phyloP scores from a whole-genome alignment of 2,888 invertebrate genomes.

The Muschampia plurimacula region DNA sequence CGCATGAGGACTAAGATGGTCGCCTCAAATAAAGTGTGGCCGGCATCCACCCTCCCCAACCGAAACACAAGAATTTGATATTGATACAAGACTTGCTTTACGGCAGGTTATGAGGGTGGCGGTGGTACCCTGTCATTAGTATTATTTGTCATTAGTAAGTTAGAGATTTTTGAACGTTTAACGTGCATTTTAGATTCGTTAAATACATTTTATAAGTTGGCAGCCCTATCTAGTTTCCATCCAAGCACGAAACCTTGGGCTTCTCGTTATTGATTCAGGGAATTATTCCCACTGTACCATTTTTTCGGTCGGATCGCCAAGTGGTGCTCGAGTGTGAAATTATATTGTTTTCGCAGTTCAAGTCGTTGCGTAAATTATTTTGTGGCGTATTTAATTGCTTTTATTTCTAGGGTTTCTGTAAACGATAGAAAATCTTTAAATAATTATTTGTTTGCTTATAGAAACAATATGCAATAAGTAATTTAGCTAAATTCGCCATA shows the following conservation, averaged over 20 bases:
- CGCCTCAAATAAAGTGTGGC: too few species aligned
- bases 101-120: too few species aligned
- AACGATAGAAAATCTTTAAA: not conserved
- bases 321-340: slow-evolving; percentile 32
- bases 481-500: too few species aligned
- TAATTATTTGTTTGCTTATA: not conserved
- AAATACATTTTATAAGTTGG: not conserved
- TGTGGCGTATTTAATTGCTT: slow-evolving; percentile 30
- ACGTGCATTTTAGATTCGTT: not conserved
- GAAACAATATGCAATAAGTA: not conserved
- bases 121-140: too few species aligned
- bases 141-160: too few species aligned
- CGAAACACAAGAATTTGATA: too few species aligned
- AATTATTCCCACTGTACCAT: slow-evolving; percentile 33
- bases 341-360: slow-evolving; percentile 33
- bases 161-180: too few species aligned
- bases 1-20: too few species aligned
- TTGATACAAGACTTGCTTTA: too few species aligned
- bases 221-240: slow-evolving; percentile 43
- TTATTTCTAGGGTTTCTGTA: not conserved
- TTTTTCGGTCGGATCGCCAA: slow-evolving; percentile 27
- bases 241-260: slow-evolving; percentile 44
- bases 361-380: slow-evolving; percentile 20
- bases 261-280: slow-evolving; percentile 36
- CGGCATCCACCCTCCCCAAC: too few species aligned